Base-by-base conservation (phyloP, 2,888 invertebrate species). In the Lycaena phlaeas region DNA sequence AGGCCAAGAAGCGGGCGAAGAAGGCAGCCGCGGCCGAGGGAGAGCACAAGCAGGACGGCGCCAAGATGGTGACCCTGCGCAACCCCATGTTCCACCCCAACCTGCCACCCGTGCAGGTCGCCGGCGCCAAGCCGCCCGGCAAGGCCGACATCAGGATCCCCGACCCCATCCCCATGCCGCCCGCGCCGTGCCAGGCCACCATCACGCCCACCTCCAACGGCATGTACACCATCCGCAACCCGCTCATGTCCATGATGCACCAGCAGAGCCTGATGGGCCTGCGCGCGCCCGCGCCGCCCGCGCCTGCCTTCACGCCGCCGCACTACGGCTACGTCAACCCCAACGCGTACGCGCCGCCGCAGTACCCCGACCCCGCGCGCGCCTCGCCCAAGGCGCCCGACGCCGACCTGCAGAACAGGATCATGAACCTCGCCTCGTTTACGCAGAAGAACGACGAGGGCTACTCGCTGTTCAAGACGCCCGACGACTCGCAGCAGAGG, bases 191-290 rank as follows among this genome's bases (percentile, higher is more conserved):
- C 62, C 82, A 85, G 53, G 85, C 82, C 0, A 82, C 84, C 0
- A 85, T 85, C n/a, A 84, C 85, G 0, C 85, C 85, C 0, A 81
- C 85, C 0, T 79, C 84, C 0, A 85, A 84, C 49, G 93, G 93
- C 6, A 94, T 94, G 93, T 94, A 92, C 44, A 94, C 94, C 0
- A 94, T 94, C 37, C 79, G 94, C 7, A 93, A 93, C 68, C 93
- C 93, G 0, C 63, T 89, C 0, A 82, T 90, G 68, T 87, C 82
- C 0, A 76, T 84, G 68, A 78, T 81, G 73, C 82, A 86, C 29
- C 79, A 85, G 27, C 77, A 81, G 26, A 70, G 59, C 5, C 45
- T 79, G 0, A 75, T 78, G 65, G 74, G 76, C 0, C 53, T 69
- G 0, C 25, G 61, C 0, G 53, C 48, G 0, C 75, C 58, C 0